Base-by-base conservation (phyloP, 2,113 vertebrate species). In the Dipodomys spectabilis region DNA sequence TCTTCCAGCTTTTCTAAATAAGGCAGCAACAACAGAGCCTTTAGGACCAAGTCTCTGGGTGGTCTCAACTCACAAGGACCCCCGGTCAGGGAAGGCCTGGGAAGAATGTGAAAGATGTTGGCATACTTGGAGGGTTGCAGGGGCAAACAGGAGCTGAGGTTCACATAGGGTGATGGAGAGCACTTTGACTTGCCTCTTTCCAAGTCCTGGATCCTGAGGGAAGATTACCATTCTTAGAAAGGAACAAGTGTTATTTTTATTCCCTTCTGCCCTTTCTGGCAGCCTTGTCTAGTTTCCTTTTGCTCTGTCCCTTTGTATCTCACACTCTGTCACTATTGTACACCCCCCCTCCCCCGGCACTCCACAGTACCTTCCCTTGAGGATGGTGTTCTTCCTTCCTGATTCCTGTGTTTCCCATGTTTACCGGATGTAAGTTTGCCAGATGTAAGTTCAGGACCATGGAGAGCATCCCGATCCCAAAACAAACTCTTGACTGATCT, bases 381-480 rank as follows among this genome's bases (percentile, higher is more conserved):
- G 57, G 28, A 19, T 18, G 30, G 5, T 28, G 82, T 28, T 23
- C 27, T n/a, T 85, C 28, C 67, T 32, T 78, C 82, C 64, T 35
- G 64, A 69, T 84, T 49, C 18, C 18, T 22, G 44, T 18, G 49
- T 57, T 18, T 67, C 27, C 28, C 45, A 35, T 45, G 71, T 30
- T 67, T 81, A 35, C 32, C 15, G 39, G 32, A 65, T 71, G 23
- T 18, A 5, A 87, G 62, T 74, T n/a, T 57, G 64, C 9, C 25
- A 0, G 53, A 57, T 57, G 20, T 7, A 5, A 91, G 1, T 93
- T 96, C 96, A 97, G 97, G 23, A 97, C 97, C 97, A 95, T 62
- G 96, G 97, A 97, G 94, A 96, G 97, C 92, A 78, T 18, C 71
- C 19, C 0, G 0, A 13, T 18, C 53, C 53, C 1, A 15, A 74